Evolutionary conservation across 2,888 invertebrate species (phyloP).

Genomic region (Pyrgus malvae): DNA sequence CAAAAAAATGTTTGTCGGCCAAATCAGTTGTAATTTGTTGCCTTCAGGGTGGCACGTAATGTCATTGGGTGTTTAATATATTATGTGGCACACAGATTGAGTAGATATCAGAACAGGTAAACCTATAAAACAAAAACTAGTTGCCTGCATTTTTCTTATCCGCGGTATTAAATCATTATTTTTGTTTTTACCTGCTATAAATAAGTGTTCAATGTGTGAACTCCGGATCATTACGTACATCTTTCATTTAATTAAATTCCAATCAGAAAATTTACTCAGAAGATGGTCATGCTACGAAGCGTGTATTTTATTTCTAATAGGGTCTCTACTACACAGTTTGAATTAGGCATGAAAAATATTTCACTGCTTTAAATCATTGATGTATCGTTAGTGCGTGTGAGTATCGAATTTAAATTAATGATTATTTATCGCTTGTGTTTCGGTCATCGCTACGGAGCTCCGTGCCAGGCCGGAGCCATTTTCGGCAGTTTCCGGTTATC

Average conservation of each 20-base stretch:
- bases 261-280: slow-evolving; percentile 1
- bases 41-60: slow-evolving; percentile 72
- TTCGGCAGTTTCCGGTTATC: slow-evolving; percentile 65
- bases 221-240: neutral
- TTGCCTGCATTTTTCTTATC: neutral
- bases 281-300: slow-evolving; percentile 1
- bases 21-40: slow-evolving; percentile 65
- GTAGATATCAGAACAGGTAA: slow-evolving; percentile 32
- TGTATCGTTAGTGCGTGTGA: slow-evolving; percentile 61
- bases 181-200: neutral
- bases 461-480: slow-evolving; percentile 53
- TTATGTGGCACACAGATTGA: slow-evolving; percentile 49
- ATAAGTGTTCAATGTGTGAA: neutral
- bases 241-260: neutral
- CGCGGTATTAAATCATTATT: slow-evolving; percentile 24
- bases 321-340: slow-evolving; percentile 14
- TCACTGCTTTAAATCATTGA: slow-evolving; percentile 55
- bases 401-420: slow-evolving; percentile 70
- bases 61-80: slow-evolving; percentile 64
- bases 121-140: slow-evolving; percentile 3
- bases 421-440: slow-evolving; percentile 65
- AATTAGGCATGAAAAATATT: slow-evolving; percentile 39
- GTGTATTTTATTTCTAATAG: slow-evolving; percentile 9
- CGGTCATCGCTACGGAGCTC: slow-evolving; percentile 56
- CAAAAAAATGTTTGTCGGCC: slow-evolving; percentile 74